Base-by-base conservation (phyloP, 2,888 invertebrate genomes). In the Oscheius onirici region DNA sequence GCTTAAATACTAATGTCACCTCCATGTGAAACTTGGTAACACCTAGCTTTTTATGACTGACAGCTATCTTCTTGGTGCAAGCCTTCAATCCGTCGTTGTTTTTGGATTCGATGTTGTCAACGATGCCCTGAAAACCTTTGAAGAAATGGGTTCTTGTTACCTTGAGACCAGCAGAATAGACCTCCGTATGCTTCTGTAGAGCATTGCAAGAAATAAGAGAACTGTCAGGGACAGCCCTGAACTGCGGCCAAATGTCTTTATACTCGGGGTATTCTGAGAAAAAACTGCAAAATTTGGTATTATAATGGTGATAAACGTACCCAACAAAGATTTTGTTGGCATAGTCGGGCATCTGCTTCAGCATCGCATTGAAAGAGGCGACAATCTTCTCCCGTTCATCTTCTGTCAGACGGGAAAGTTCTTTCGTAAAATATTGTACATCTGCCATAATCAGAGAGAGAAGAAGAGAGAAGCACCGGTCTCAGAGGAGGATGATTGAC, bases 201-300 rank as follows among this genome's bases (percentile, higher is more conserved):
- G 77, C 76, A 43, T 80, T 76, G 15, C 82, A 83, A 40, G 76
- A 78, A 10, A 83, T 75, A 6, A 83, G 68, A 1, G 83, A 76
- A 13, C 77, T 77, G 67, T 83, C 83, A 28, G 80, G 81, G 10
- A 82, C 76, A 20, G 60, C 75, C 11, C 81, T 78, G 60, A 83
- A 83, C 65, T 82, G 81, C 0, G 82, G 81, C 83, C 83, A 83
- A 28, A 83, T 80, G 72, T 81, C 80, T 63, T 83, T 83, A 73
- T 82, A 82, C 43, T 81, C 78, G 1, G 83, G 83, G 55, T 72
- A 77, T 63, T 83, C 82, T 61, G 81, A 75, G 60, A 83, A 83
- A 60, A 82, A 76, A 46, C 80, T 83, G 61, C 41, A 79, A 71
- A 28, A 20, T 24, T 11, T 52, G 3, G 3, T 3, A 15, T 5